phyloP scores from a whole-genome alignment of 1,140 invertebrate species.

The Cryptotermes secundus region DNA sequence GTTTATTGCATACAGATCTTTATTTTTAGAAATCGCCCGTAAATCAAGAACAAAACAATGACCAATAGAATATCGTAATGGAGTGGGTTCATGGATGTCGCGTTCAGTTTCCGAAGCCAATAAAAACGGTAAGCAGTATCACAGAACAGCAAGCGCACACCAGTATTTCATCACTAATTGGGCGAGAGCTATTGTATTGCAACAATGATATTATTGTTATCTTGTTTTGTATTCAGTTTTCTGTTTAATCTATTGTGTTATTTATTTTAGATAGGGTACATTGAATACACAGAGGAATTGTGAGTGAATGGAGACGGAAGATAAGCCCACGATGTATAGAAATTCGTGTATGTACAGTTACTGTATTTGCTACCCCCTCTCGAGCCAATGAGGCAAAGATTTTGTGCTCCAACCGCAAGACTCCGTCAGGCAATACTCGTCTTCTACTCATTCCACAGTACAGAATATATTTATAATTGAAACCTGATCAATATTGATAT shows the following conservation, averaged over 20 bases:
- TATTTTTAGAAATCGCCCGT: not conserved
- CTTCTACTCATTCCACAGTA: too few relatives aligned
- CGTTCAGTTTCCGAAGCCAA: not conserved
- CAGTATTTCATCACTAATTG: conserved; percentile 7
- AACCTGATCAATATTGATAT: too few relatives aligned
- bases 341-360: not conserved
- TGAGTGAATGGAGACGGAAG: not conserved
- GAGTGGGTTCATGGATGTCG: not conserved
- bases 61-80: not conserved
- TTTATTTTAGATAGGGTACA: not conserved
- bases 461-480: too few relatives aligned
- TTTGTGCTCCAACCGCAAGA: too few relatives aligned
- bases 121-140: not conserved
- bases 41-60: conserved; percentile 4
- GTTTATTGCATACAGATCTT: too few relatives aligned
- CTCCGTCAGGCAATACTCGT: too few relatives aligned
- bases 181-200: not conserved
- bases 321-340: not conserved
- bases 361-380: not conserved
- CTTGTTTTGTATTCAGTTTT: conserved; percentile 19
- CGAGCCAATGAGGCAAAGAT: too few relatives aligned
- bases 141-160: not conserved
- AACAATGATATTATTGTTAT: conserved; percentile 16
- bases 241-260: conserved; percentile 11
- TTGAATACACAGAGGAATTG: not conserved